phyloP scores from a whole-genome alignment of 37 sponge, comb jelly and placozoan species.

The Axinella damicornis region DNA sequence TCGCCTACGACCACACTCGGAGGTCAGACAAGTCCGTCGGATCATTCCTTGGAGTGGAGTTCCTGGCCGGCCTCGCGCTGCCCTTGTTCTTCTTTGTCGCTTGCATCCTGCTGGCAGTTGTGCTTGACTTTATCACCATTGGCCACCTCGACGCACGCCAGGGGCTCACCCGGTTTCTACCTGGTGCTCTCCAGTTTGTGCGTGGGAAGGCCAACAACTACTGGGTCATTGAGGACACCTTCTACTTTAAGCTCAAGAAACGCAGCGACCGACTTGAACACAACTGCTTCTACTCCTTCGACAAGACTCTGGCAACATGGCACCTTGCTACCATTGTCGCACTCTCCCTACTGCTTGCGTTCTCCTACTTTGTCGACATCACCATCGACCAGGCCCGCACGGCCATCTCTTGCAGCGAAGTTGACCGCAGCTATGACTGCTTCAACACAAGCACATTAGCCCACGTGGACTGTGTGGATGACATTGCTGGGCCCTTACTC shows the following conservation, averaged over 20 bases:
- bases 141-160: constrained; percentile 39
- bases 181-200: constrained; percentile 26
- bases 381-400: constrained; percentile 17
- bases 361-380: constrained; percentile 51
- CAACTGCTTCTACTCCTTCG: neutral
- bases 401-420: neutral
- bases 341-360: constrained; percentile 28
- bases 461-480: neutral
- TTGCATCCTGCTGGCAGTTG: constrained; percentile 32
- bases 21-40: constrained; percentile 4
- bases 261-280: neutral
- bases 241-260: constrained; percentile 44
- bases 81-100: constrained; percentile 44
- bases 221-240: constrained; percentile 58
- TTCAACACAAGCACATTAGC: constrained; percentile 13
- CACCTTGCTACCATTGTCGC: constrained; percentile 21
- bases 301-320: constrained; percentile 43
- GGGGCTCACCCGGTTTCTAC: constrained; percentile 37
- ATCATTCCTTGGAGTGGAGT: constrained; percentile 56
- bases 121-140: constrained; percentile 56
- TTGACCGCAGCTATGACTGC: constrained; percentile 13
- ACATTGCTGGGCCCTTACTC: neutral
- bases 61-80: constrained; percentile 42
- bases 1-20: constrained; percentile 41
- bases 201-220: constrained; percentile 40